Evolutionary conservation across 2,888 invertebrate genomes (phyloP).

Genomic region (Amphipyra tragopoginis): DNA sequence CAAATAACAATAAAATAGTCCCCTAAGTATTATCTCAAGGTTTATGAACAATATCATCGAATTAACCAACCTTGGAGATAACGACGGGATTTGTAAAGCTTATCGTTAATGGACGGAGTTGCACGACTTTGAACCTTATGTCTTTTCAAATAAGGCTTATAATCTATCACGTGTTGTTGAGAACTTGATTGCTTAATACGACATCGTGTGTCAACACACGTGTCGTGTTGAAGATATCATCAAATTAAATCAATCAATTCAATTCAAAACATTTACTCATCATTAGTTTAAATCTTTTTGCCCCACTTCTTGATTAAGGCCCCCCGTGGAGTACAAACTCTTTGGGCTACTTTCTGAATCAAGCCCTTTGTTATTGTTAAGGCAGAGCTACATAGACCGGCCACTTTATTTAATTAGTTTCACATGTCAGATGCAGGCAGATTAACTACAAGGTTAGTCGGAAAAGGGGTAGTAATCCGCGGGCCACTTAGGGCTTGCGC

Average conservation of each 20-base stretch:
- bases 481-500: too few relatives aligned
- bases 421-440: too few relatives aligned
- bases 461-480: too few relatives aligned
- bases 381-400: too few relatives aligned
- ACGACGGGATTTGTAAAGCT: conserved; percentile 38
- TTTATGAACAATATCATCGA: conserved; percentile 24
- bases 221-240: conserved; percentile 27
- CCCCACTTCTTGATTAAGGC: too few relatives aligned
- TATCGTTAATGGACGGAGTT: conserved; percentile 62
- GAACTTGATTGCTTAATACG: conserved; percentile 1
- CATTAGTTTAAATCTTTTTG: too few relatives aligned
- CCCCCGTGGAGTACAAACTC: too few relatives aligned
- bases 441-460: too few relatives aligned
- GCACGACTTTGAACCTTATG: conserved; percentile 59
- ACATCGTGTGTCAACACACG: conserved; percentile 7
- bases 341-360: too few relatives aligned
- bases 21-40: conserved; percentile 38
- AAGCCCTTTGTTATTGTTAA: too few relatives aligned
- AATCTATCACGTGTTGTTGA: not conserved
- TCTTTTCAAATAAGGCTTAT: conserved; percentile 24
- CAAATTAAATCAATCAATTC: not conserved
- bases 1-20: conserved; percentile 23
- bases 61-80: conserved; percentile 53
- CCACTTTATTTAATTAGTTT: too few relatives aligned
- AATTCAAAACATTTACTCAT: not conserved